Conservation (phyloP, 2,797 vertebrate species). For the Protonibea diacanthus region DNA sequence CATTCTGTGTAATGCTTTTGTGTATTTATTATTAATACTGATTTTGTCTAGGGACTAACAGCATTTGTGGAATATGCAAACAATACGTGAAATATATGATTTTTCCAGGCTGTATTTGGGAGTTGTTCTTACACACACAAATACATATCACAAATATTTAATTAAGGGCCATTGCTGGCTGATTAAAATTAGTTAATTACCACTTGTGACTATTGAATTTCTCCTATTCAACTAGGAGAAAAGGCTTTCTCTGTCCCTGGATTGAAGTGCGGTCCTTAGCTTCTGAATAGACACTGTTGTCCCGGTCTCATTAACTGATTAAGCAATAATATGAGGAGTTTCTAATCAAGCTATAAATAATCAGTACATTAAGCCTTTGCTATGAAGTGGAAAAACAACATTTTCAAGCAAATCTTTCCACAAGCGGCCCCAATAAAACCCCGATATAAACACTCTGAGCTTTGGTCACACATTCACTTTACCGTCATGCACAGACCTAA, state of each 20-base stretch:
- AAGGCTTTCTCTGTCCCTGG: constrained; percentile 29
- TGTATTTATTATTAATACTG: constrained; percentile 7
- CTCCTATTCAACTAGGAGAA: constrained; percentile 24
- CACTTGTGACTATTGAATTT: constrained; percentile 51
- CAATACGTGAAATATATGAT: constrained; percentile 23
- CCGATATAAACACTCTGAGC: constrained; percentile 37
- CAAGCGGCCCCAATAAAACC: constrained; percentile 24
- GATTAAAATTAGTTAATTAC: constrained; percentile 66
- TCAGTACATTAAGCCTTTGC: constrained; percentile 29
- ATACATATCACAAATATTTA: constrained; percentile 39
- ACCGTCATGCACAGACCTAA: constrained; percentile 40
- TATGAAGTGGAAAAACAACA: constrained; percentile 31
- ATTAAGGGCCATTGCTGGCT: constrained; percentile 54
- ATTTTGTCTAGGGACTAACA: constrained; percentile 8
- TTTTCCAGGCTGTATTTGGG: constrained; percentile 25
- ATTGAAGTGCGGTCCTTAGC: constrained; percentile 34
- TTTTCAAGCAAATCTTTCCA: constrained; percentile 33
- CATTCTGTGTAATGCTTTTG: neutral
- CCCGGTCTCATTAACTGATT: constrained; percentile 53
- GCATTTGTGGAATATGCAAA: constrained; percentile 2
- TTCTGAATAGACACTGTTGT: constrained; percentile 33
- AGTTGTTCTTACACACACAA: constrained; percentile 29
- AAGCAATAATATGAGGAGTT: constrained; percentile 42
- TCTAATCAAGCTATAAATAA: constrained; percentile 59
- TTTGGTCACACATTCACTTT: constrained; percentile 32